Evolutionary conservation across 2,888 invertebrate genomes (phyloP).

Genomic region (Mantis religiosa): DNA sequence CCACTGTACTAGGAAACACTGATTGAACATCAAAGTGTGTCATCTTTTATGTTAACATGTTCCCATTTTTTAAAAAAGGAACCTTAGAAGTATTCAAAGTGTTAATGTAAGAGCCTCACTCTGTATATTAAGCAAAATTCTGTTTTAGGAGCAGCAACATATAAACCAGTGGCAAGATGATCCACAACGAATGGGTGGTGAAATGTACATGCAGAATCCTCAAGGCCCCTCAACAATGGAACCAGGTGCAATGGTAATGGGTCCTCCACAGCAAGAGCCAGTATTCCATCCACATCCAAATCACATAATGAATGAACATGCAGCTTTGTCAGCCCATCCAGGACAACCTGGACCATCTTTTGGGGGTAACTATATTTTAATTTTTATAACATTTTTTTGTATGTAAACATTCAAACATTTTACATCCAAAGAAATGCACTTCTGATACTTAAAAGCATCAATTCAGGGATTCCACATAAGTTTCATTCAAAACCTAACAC

Average conservation of each 20-base stretch:
- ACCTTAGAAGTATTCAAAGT: not conserved
- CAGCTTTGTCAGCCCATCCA: not conserved
- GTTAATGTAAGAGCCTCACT: not conserved
- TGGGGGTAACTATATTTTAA: not conserved
- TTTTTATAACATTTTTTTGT: not conserved
- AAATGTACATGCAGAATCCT: not conserved
- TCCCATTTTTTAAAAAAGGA: no score
- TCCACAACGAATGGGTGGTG: not conserved
- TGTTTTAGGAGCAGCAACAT: not conserved
- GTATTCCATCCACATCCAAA: not conserved
- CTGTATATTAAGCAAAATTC: not conserved
- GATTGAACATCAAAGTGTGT: no score
- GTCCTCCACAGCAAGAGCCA: not conserved
- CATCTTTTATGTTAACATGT: no score
- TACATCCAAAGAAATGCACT: no score
- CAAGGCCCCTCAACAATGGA: not conserved
- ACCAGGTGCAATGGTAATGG: not conserved
- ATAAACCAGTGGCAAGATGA: not conserved
- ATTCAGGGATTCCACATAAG: no score
- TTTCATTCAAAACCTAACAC: no score
- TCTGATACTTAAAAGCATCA: no score
- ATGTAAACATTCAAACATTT: no score
- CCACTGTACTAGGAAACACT: no score
- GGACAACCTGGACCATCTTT: not conserved
- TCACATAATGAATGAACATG: not conserved